Base-by-base conservation (phyloP, 2,888 invertebrate species). In the Petrophora chlorosata region DNA sequence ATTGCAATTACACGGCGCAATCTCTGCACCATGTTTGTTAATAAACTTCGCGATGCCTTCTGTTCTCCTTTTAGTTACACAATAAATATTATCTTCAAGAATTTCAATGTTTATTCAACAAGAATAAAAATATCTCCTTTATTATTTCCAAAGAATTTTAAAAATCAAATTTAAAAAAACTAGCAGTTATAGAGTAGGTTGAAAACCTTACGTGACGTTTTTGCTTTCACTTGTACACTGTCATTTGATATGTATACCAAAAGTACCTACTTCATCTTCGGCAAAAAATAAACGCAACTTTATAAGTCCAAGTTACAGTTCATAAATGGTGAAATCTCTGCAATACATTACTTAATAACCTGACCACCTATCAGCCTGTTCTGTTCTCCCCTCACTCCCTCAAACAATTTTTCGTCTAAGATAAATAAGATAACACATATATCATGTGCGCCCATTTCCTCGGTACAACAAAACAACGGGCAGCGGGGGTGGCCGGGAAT, bases 371-470 rank as follows among this genome's bases (percentile, higher is more conserved):
- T 63, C 67, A 74, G 16, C 19, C 70, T 73, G 65, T 70, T 71
- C 44, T 15, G 10, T 10, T 41, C 19, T 34, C 42, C 42, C 67
- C 67, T 70, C 14, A 15, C 25, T 75, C 79, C 82, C 82, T 76
- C 38, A 73, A 66, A 71, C 74, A 73, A 76, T 79, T 85, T 82
- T 85, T 87, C 83, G 81, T 77, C 79, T 76, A 76, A 82, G 79
- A 89, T 89, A 85, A 85, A 89, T 87, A 86, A 84, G 86, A 89
- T 75, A 82, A 76, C 73, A 73, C 60, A 83, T 89, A 87, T 82
- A 88, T 90, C 89, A 88, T 85, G 74, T 70, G 75, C 79, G 84
- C 79, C 87, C 82, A 84, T 87, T 87, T 82, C 82, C 78, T 79
- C 83, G 76, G 73, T 70, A 74, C 77, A 76, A 84, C 85, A 84